Percentiles rank a stretch among this genome's conserved stretches.
These are phyloP conservation scores for Lutjanus erythropterus DNA, from an alignment of 2,113 vertebrate genomes.

Conservation along the genomic window DNA sequence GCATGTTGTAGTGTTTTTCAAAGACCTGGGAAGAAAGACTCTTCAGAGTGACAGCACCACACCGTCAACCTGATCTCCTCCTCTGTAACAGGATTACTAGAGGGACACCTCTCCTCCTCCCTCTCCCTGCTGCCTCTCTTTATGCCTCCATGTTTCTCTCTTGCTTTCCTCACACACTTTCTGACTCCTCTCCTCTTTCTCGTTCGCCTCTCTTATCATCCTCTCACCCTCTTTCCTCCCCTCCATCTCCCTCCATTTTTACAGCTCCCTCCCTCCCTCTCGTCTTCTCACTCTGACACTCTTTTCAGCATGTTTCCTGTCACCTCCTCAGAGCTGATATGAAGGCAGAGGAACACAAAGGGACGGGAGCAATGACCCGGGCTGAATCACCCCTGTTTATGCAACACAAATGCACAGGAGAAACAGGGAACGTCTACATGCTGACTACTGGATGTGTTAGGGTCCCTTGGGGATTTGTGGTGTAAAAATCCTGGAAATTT, in stretches of 20 bases:
- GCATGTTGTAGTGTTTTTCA: conserved; percentile 37
- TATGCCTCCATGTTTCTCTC: conserved; percentile 7
- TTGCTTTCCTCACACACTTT: conserved; percentile 24
- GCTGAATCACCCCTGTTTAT: conserved; percentile 18
- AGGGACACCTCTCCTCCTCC: conserved; percentile 40
- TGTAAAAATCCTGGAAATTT: neutral
- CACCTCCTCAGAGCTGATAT: conserved; percentile 44
- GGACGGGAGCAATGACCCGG: conserved; percentile 14
- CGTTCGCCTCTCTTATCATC: conserved; percentile 31
- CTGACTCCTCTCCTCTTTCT: conserved; percentile 12
- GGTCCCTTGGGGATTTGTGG: neutral
- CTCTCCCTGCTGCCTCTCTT: conserved; percentile 21
- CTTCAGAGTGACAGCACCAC: conserved; percentile 44
- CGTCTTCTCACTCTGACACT: conserved; percentile 37
- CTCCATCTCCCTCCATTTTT: neutral
- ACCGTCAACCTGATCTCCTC: conserved; percentile 32
- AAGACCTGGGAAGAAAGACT: conserved; percentile 42
- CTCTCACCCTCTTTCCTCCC: neutral
- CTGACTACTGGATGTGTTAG: neutral
- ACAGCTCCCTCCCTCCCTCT: neutral
- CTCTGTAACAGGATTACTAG: conserved; percentile 62
- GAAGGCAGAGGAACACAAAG: conserved; percentile 44
- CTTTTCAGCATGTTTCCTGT: conserved; percentile 51
- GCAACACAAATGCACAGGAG: conserved; percentile 17
- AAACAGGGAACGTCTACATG: neutral